Conservation (phyloP, 2,113 vertebrate species). For the Pholis gunnellus region DNA sequence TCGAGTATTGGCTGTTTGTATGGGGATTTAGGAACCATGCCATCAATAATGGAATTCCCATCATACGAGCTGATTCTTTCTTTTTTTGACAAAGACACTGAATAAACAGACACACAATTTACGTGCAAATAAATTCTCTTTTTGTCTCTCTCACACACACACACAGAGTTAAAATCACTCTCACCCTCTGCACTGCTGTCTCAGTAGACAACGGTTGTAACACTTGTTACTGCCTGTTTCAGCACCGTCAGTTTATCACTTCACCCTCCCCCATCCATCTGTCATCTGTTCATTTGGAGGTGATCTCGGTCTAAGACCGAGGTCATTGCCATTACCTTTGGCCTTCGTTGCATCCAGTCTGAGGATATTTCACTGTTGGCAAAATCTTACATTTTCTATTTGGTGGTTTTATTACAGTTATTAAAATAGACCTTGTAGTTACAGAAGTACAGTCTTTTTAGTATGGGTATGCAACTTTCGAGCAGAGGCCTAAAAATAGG, state of each 20-base stretch:
- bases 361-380: slow-evolving; percentile 9
- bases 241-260: slow-evolving; percentile 45
- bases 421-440: too few relatives aligned
- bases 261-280: slow-evolving; percentile 45
- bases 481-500: too few relatives aligned
- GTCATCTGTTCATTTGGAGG: slow-evolving; percentile 52
- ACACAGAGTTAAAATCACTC: not conserved
- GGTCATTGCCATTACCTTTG: slow-evolving; percentile 2
- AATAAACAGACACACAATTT: not conserved
- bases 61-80: not conserved
- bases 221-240: slow-evolving; percentile 43
- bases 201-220: slow-evolving; percentile 41
- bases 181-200: not conserved
- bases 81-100: not conserved
- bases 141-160: not conserved
- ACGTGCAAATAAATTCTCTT: too few relatives aligned
- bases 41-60: not conserved
- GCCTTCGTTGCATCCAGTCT: not conserved
- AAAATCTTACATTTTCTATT: not conserved
- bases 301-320: slow-evolving; percentile 36
- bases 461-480: too few relatives aligned
- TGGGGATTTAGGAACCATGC: not conserved
- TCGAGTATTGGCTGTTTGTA: not conserved
- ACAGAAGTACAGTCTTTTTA: too few relatives aligned
- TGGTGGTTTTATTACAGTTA: not conserved